A percentile compares a stretch with the other conserved stretches of the same genome.
Conservation (phyloP, 2,888 invertebrate species). For the Serrognathus titanus region DNA sequence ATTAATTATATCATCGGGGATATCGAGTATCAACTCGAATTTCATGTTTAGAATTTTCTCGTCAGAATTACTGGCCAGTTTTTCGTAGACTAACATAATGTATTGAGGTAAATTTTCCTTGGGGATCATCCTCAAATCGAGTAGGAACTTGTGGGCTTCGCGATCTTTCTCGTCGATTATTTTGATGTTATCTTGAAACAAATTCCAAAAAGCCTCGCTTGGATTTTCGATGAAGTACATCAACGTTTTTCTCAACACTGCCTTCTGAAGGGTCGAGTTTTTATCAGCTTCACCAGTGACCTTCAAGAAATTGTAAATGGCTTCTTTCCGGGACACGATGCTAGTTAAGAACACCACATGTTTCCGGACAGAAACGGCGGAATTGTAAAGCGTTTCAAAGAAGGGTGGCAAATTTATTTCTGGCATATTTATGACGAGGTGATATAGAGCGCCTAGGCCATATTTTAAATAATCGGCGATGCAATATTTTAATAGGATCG, state of each 20-base stretch:
- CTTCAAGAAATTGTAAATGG: not conserved
- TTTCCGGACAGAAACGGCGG: constrained; percentile 15
- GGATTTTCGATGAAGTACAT: constrained; percentile 3
- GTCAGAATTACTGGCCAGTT: not conserved
- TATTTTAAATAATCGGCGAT: constrained; percentile 14
- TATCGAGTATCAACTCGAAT: not conserved
- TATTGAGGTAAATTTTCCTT: not conserved
- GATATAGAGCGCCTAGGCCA: constrained; percentile 4
- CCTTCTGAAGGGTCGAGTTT: not conserved
- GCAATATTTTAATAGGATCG: constrained; percentile 12
- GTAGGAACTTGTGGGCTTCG: not conserved
- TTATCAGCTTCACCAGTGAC: not conserved
- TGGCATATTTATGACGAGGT: not conserved
- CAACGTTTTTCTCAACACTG: not conserved
- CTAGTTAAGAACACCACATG: constrained; percentile 11
- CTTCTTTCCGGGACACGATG: not conserved
- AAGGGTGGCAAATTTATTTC: constrained; percentile 4
- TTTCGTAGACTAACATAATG: not conserved
- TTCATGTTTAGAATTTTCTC: not conserved
- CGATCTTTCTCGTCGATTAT: not conserved
- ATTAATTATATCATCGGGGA: not conserved
- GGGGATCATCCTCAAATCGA: not conserved
- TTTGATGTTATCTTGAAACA: not conserved
- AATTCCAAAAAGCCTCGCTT: constrained; percentile 9
- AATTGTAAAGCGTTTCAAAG: constrained; percentile 4